A percentile compares a stretch with the other conserved stretches of the same genome.
phyloP scores from a whole-genome alignment of 2,113 vertebrate genomes.

The Zosterops borbonicus region DNA sequence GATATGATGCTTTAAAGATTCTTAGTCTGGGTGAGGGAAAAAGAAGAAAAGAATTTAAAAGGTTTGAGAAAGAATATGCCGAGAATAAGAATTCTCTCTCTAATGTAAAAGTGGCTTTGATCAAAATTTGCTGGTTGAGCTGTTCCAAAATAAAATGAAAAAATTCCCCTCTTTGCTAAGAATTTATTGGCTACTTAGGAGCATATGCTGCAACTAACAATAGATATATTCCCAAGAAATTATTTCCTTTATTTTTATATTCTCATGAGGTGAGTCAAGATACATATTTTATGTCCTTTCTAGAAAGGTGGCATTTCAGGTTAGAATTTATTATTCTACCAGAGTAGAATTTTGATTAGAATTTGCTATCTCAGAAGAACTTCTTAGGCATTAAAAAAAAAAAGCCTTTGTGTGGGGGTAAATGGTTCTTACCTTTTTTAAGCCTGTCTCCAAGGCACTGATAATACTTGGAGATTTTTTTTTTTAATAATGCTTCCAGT shows the following conservation, averaged over 20 bases:
- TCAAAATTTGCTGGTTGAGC: neutral
- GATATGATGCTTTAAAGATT: neutral
- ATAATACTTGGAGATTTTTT: neutral
- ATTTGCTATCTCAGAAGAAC: neutral
- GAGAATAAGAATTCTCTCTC: neutral
- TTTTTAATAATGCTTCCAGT: neutral
- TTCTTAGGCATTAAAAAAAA: neutral
- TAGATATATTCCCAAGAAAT: neutral
- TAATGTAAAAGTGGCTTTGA: neutral
- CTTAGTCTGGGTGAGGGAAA: neutral
- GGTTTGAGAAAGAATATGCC: neutral
- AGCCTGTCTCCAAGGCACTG: neutral
- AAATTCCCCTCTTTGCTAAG: neutral
- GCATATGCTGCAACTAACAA: neutral
- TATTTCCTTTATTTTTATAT: neutral
- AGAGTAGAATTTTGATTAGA: neutral
- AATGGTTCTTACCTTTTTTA: neutral
- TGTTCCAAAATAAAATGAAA: neutral
- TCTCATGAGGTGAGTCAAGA: neutral
- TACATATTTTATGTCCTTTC: neutral
- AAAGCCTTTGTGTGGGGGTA: neutral
- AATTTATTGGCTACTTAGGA: neutral
- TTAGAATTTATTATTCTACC: neutral
- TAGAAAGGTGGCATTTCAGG: neutral
- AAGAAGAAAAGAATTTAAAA: neutral